Percentiles rank a stretch among this genome's conserved stretches.
Conservation (phyloP, 35 echinoderm and acorn worm species). For the Ophiothrix spiculata region DNA sequence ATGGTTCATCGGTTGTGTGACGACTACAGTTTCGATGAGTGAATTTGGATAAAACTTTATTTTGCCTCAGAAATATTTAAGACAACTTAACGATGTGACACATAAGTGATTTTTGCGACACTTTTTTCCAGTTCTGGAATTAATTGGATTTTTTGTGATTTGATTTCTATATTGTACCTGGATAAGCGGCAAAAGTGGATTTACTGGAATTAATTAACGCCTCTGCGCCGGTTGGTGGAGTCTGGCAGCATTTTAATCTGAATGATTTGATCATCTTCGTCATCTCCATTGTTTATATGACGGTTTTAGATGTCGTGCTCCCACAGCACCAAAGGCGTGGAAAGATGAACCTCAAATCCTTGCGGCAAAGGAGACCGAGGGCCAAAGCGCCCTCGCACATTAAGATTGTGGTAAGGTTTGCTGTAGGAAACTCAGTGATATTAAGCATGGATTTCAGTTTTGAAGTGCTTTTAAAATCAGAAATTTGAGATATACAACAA, state of each 20-base stretch:
- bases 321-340: not conserved
- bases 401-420: constrained; percentile 82
- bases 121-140: not conserved
- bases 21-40: not conserved
- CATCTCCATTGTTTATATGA: not conserved
- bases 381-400: constrained; percentile 76
- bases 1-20: not conserved
- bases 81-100: not conserved
- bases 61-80: not conserved
- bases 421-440: too few relatives aligned
- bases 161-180: not conserved
- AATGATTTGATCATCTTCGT: not conserved
- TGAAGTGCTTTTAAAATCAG: too few relatives aligned
- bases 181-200: not conserved
- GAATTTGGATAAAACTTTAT: not conserved
- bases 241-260: not conserved
- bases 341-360: constrained; percentile 45
- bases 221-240: not conserved
- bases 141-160: not conserved
- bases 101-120: not conserved
- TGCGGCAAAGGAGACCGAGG: constrained; percentile 63
- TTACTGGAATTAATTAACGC: not conserved
- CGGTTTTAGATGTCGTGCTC: not conserved
- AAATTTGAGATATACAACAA: too few relatives aligned
- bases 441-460: too few relatives aligned